phyloP scores from a whole-genome alignment of 2,888 invertebrate species.

The Epirrita christyi region DNA sequence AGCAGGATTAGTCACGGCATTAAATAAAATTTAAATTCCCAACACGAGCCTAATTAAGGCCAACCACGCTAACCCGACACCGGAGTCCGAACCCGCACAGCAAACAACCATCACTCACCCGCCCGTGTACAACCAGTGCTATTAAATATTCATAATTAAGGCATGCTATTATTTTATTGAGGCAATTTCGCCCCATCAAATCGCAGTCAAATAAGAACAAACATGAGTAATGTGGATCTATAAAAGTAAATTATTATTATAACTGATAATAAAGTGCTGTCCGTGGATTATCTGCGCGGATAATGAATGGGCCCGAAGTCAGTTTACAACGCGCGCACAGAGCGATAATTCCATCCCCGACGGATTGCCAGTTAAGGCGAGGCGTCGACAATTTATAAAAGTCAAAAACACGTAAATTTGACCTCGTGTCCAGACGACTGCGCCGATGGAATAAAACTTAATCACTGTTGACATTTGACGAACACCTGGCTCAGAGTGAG shows the following conservation, averaged over 20 bases:
- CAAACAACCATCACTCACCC: conserved; percentile 55
- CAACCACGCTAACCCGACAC: conserved; percentile 65
- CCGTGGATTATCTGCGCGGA: conserved; percentile 77
- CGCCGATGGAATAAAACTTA: conserved; percentile 74
- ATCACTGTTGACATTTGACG: conserved; percentile 81
- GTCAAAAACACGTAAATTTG: conserved; percentile 78
- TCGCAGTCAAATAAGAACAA: conserved; percentile 80
- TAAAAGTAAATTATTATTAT: conserved; percentile 84
- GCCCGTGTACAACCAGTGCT: conserved; percentile 40
- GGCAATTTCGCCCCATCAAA: conserved; percentile 73
- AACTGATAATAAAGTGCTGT: conserved; percentile 83
- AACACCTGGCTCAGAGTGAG: conserved; percentile 71
- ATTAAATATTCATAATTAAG: conserved; percentile 64
- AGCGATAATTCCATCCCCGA: conserved; percentile 71
- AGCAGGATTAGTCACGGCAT: conserved; percentile 74
- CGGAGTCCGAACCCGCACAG: conserved; percentile 42
- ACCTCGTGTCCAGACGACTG: conserved; percentile 51
- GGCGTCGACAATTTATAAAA: conserved; percentile 78
- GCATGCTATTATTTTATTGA: conserved; percentile 72
- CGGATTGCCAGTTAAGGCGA: conserved; percentile 76
- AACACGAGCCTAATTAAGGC: conserved; percentile 67
- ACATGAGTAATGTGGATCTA: conserved; percentile 81
- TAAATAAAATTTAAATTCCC: conserved; percentile 72
- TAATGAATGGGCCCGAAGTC: conserved; percentile 75
- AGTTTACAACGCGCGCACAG: conserved; percentile 70